These are phyloP conservation scores for Bubo scandiacus DNA, from an alignment of 2,113 vertebrate genomes.

Conservation along the genomic window DNA sequence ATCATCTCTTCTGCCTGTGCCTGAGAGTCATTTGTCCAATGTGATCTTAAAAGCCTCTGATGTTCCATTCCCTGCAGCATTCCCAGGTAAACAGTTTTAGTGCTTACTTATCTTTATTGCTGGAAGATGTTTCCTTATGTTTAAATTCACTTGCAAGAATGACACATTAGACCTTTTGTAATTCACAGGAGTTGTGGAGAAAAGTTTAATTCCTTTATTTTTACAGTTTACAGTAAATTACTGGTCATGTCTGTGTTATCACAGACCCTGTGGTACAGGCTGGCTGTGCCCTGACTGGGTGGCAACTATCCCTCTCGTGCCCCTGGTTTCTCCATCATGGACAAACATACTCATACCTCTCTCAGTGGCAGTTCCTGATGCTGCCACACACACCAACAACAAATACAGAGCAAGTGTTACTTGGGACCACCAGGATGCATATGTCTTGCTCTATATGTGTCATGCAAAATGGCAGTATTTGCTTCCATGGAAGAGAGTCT, in stretches of 20 bases:
- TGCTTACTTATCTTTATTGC: background rate
- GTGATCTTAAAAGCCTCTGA: background rate
- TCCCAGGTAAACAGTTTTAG: background rate
- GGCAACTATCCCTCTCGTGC: background rate
- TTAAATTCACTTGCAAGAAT: background rate
- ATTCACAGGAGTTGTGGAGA: background rate
- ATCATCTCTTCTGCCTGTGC: background rate
- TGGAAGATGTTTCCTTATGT: background rate
- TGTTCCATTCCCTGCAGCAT: background rate
- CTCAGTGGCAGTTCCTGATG: background rate
- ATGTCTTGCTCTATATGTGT: background rate
- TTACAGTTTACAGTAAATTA: background rate
- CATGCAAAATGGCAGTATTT: background rate
- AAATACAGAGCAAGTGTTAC: background rate
- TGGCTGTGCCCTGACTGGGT: background rate
- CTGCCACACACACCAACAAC: background rate
- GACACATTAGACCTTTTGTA: background rate
- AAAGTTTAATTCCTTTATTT: background rate
- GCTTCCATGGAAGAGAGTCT: background rate
- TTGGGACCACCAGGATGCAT: background rate
- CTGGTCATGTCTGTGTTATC: background rate
- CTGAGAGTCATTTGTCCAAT: background rate
- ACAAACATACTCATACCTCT: background rate
- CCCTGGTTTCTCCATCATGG: background rate
- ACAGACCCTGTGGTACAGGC: background rate